Base-by-base conservation (phyloP, 2,113 vertebrate species). In the Platysternon megacephalum region DNA sequence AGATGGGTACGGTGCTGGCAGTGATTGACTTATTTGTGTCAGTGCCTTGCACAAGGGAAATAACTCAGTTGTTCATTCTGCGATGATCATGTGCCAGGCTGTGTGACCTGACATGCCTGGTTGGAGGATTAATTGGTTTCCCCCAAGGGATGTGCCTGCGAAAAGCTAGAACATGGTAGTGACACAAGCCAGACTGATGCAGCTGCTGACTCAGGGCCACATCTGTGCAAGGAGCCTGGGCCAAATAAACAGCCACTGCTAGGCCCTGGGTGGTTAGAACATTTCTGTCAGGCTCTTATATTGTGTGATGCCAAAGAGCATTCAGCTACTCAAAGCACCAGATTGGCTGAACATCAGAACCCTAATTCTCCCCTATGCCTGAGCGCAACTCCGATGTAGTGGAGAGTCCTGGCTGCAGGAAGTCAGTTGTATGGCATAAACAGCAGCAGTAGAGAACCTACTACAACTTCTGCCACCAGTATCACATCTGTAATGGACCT, bases 1-100 rank as follows among this genome's bases (percentile, higher is more conserved):
- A 84, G 44, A 82, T 12, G n/a, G 46, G 85, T 44, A 55, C 11
- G 32, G 24, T 28, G 22, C 52, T 96, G 81, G 12, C 35, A 91
- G 44, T 89, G 80, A 88, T 22, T 79, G 88, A 91, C 48, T 93
- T 85, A 56, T 88, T 82, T 80, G 82, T 74, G 87, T 86, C 89
- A 84, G 19, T 83, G 74, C 49, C 12, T 85, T 61, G 82, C 82
- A 88, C 58, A 42, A 8, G 5, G 21, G 32, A 48, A 93, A 85
- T 28, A 82, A 68, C 56, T 92, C 76, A 85, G 12, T 86, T 46
- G 39, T 61, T 55, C 22, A 94, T 1, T 51, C 42, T 80, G 65
- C 5, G 2, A 78, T 56, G 49, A 93, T 83, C 44, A 72, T 61
- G 6, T 65, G 56, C 21, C 11, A 79, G 46, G 35, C 52, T 74